phyloP scores from a whole-genome alignment of 2,113 vertebrate species.

The Lampris incognitus region DNA sequence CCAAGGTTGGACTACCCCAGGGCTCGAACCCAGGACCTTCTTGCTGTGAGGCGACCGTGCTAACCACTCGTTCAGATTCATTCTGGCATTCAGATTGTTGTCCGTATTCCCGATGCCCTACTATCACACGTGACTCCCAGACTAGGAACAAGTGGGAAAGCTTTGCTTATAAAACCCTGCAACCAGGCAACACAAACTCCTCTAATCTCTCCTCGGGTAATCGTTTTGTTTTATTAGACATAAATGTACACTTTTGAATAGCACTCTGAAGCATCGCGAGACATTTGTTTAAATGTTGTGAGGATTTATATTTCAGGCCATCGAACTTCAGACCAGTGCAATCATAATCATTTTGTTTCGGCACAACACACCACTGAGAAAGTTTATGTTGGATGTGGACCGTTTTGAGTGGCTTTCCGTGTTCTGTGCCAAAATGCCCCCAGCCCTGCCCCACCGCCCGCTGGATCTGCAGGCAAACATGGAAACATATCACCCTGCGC shows the following conservation, averaged over 20 bases:
- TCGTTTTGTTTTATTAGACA: neutral
- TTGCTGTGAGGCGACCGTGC: too few relatives aligned
- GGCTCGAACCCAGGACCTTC: too few relatives aligned
- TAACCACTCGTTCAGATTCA: neutral
- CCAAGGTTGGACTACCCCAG: too few relatives aligned
- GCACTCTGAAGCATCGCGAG: neutral
- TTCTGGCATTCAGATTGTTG: neutral
- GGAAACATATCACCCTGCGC: constrained; percentile 61
- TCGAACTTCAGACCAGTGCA: constrained; percentile 16
- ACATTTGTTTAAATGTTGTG: neutral
- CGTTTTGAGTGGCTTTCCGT: constrained; percentile 58
- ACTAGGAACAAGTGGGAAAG: neutral
- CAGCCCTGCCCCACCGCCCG: constrained; percentile 32
- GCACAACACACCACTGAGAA: constrained; percentile 1
- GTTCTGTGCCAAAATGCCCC: constrained; percentile 49
- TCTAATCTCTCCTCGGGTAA: neutral
- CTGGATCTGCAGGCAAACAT: constrained; percentile 59
- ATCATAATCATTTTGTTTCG: constrained; percentile 39
- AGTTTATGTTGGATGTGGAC: constrained; percentile 37
- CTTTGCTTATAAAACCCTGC: neutral
- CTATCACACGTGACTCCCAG: neutral
- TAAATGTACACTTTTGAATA: neutral
- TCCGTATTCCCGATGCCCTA: neutral
- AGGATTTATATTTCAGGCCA: neutral
- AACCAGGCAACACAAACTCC: neutral